Percentiles rank a stretch among this genome's conserved stretches.
These are phyloP conservation scores for Rhabdomys dilectus DNA, from an alignment of 2,113 vertebrate species.

Conservation along the genomic window DNA sequence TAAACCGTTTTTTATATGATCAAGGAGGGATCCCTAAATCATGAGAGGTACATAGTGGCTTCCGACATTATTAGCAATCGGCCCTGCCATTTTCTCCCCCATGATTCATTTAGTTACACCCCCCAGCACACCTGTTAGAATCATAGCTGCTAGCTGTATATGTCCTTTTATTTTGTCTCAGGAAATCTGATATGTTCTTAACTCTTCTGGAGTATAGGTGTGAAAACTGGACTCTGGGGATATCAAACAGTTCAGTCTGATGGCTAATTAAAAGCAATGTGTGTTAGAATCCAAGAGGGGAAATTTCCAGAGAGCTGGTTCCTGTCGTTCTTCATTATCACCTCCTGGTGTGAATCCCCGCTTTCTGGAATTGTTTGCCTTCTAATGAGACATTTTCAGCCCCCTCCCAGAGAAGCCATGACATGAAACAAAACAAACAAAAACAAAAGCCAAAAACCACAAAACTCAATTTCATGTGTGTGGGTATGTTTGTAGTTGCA, in stretches of 20 bases:
- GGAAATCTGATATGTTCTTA: background rate
- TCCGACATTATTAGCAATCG: background rate
- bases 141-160: background rate
- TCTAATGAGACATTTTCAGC: constrained; percentile 3
- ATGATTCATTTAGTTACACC: background rate
- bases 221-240: background rate
- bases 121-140: background rate
- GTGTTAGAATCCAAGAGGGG: background rate
- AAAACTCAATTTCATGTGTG: no score
- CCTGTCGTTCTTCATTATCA: constrained; percentile 5
- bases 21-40: background rate
- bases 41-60: background rate
- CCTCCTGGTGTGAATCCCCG: background rate
- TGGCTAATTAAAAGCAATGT: constrained; percentile 57
- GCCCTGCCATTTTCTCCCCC: background rate
- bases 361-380: background rate
- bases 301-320: background rate
- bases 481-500: background rate
- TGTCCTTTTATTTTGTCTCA: background rate
- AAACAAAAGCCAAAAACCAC: no score
- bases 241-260: constrained; percentile 33
- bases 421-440: background rate
- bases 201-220: background rate
- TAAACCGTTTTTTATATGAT: background rate
- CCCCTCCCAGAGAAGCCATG: background rate